Evolutionary conservation across 2,888 invertebrate genomes (phyloP), one percentile per base, ranked within the genome.

Genomic region (Drosophila maculinotata): DNA sequence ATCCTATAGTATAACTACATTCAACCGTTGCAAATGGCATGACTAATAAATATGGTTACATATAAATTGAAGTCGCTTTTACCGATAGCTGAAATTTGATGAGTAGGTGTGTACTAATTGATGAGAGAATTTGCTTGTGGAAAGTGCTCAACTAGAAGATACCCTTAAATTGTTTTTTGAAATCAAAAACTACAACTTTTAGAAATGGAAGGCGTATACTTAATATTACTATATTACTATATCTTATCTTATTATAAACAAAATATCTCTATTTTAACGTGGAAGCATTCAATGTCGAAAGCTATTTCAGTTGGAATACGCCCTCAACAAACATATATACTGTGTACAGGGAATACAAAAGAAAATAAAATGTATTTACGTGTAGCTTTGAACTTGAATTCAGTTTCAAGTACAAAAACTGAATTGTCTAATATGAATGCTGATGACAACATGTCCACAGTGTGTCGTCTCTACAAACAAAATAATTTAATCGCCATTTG

Each of bases 341-440:
- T 6, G 7, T 33, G 12, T 3, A 2, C n/a, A 30, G 8, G 31
- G 10, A 31, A 44, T 1, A 26, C 39, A 42, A n/a, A 26, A 26
- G 26, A 23, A n/a, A 6, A 20, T 15, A 7, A 15, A 25, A 17
- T 14, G 14, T 25, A 12, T 31, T 3, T 25, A 30, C 33, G 26
- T 47, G 20, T 35, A 42, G 41, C 62, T 38, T 58, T 67, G 67
- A 75, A 71, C 71, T 74, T 71, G 63, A 71, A 67, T 49, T 58
- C 33, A 36, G 35, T 49, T 75, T 48, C 47, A 66, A 52, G 62
- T 69, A 60, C 60, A 66, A 33, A 39, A 41, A 45, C 17, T 25
- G 17, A 60, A 65, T 57, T 59, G 47, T 59, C 51, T 66, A 69
- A 53, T 42, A 39, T 30, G 52, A 73, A 60, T 69, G 59, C 28